Conservation (phyloP, 1,140 invertebrate species). For the Episyrphus balteatus region DNA sequence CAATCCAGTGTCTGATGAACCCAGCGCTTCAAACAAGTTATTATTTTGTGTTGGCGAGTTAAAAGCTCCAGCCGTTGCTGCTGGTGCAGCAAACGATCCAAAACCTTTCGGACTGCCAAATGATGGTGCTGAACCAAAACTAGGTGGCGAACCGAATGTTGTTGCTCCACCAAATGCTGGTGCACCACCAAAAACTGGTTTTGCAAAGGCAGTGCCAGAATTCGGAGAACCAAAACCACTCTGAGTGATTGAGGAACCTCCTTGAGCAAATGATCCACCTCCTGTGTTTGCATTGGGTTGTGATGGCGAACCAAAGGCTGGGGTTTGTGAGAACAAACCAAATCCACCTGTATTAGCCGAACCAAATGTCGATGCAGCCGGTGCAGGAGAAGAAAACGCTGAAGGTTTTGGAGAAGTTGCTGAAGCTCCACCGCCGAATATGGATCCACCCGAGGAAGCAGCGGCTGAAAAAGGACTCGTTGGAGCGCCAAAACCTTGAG, state of each 20-base stretch:
- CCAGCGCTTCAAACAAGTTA: slow-evolving; percentile 44
- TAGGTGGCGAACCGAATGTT: slow-evolving; percentile 38
- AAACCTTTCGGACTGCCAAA: slow-evolving; percentile 42
- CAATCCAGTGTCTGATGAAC: slow-evolving; percentile 40
- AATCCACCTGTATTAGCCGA: slow-evolving; percentile 27
- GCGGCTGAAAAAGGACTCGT: not conserved
- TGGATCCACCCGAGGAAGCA: slow-evolving; percentile 16
- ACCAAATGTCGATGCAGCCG: slow-evolving; percentile 14
- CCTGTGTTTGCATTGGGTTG: slow-evolving; percentile 6
- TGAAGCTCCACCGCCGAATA: slow-evolving; percentile 18
- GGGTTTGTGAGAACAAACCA: slow-evolving; percentile 30
- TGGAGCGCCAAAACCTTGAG: not conserved
- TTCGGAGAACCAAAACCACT: slow-evolving; percentile 37
- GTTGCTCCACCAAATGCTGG: slow-evolving; percentile 30
- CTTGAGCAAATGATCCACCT: slow-evolving; percentile 12
- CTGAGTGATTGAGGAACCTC: slow-evolving; percentile 22
- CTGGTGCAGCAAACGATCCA: slow-evolving; percentile 22
- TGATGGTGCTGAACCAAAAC: slow-evolving; percentile 40
- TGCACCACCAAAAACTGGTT: slow-evolving; percentile 19
- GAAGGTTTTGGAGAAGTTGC: not conserved
- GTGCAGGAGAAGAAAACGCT: too few species aligned
- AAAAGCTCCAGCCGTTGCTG: slow-evolving; percentile 23
- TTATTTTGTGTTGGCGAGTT: slow-evolving; percentile 30
- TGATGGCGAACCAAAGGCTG: slow-evolving; percentile 17
- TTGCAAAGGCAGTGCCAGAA: slow-evolving; percentile 7